Evolutionary conservation across 2,113 vertebrate species (phyloP).

Genomic region (Oryzias woworae): DNA sequence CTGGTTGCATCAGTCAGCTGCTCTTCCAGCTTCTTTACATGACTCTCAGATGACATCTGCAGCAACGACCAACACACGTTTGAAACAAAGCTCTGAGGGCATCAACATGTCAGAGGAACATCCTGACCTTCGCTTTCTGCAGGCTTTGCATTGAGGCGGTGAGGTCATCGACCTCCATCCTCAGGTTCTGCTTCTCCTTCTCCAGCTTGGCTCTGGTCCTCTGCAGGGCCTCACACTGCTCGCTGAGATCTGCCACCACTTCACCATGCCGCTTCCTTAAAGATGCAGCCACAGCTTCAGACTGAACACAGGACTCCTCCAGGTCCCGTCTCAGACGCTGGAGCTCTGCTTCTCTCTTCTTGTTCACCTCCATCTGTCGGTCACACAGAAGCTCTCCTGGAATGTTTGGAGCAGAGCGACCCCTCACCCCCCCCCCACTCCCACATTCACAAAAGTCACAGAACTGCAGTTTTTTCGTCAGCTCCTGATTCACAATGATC

Average conservation of each 20-base stretch:
- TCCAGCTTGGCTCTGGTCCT: slow-evolving; percentile 78
- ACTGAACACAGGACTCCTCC: slow-evolving; percentile 76
- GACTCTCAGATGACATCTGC: slow-evolving; percentile 74
- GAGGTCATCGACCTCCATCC: slow-evolving; percentile 79
- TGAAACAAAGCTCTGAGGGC: too few species aligned
- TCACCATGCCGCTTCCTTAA: slow-evolving; percentile 77
- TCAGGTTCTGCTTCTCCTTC: slow-evolving; percentile 82
- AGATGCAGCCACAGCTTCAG: slow-evolving; percentile 65
- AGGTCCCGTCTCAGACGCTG: slow-evolving; percentile 78
- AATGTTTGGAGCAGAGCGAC: too few species aligned
- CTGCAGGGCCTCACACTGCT: slow-evolving; percentile 80
- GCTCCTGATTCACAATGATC: too few species aligned
- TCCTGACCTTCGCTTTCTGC: slow-evolving; percentile 78
- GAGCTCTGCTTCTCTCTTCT: slow-evolving; percentile 80
- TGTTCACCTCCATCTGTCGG: slow-evolving; percentile 78
- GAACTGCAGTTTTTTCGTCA: too few species aligned
- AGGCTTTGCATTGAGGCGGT: slow-evolving; percentile 69
- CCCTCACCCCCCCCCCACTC: too few species aligned
- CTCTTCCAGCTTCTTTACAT: slow-evolving; percentile 80
- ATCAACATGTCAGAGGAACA: background rate
- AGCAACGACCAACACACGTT: background rate
- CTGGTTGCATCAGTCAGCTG: slow-evolving; percentile 72
- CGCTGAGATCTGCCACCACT: slow-evolving; percentile 70
- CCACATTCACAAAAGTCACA: too few species aligned
- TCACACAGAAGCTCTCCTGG: background rate